Conservation (phyloP, 2,113 vertebrate genomes). For the Neopipo cinnamomea region DNA sequence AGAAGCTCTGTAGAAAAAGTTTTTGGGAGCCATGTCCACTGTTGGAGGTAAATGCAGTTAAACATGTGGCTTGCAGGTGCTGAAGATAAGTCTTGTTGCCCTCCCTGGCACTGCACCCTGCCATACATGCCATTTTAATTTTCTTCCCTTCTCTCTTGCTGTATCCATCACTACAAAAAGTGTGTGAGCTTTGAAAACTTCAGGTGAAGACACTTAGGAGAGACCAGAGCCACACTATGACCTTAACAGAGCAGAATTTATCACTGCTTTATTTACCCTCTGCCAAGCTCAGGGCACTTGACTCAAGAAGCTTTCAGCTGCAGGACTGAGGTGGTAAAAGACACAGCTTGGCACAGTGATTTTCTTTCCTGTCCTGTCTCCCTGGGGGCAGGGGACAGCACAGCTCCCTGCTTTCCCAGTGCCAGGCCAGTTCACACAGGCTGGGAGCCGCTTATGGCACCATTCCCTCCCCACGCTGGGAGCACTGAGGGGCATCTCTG, state of each 20-base stretch:
- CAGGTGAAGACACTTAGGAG: neutral
- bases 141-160: neutral
- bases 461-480: neutral
- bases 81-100: neutral
- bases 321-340: neutral
- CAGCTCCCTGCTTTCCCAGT: neutral
- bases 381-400: neutral
- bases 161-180: too few species aligned
- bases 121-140: rapidly evolving
- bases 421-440: rapidly evolving
- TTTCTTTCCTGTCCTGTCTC: neutral
- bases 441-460: neutral
- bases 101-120: rapidly evolving
- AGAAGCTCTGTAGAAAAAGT: neutral
- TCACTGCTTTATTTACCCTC: neutral
- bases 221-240: neutral
- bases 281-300: neutral
- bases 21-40: neutral
- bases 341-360: too few species aligned
- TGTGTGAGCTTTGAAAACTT: neutral
- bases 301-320: neutral
- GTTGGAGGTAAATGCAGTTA: neutral
- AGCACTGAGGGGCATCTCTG: neutral
- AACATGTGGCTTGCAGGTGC: neutral
- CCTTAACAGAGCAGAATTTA: neutral